Evolutionary conservation across 1,140 invertebrate genomes (phyloP), one percentile per base, ranked within the genome.

Genomic region (Mesaphorura yosii): DNA sequence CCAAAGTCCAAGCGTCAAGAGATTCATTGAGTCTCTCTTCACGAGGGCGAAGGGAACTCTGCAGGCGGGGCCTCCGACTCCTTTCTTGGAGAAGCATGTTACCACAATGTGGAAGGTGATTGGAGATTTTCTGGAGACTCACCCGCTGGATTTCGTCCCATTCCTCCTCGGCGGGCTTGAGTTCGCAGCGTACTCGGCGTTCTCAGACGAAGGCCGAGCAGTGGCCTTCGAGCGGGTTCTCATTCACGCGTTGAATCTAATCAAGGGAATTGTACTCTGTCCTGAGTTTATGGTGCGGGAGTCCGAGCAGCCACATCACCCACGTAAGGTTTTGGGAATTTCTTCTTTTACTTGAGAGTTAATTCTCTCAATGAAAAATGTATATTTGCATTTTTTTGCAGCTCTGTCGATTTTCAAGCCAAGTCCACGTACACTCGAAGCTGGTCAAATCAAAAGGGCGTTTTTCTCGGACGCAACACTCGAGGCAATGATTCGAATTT

Each of bases 201-300:
- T 96, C 67, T 88, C 86, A 20, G 77, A 83, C 52, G 74, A 76
- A 56, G 84, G 82, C 31, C 78, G 84, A 70, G 70, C 74, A 60
- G 75, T 82, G 27, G 68, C 83, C 23, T 92, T 88, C 72, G 86
- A 90, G 66, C 73, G 80, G 65, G 88, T 94, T 67, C 80, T 80
- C 37, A 88, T 95, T 57, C 85, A 90, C 55, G 87, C 84, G 62
- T 77, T 95, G 51, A 93, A 92, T 71, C 73, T 93, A 50, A 79
- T 93, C 26, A 93, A 90, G 69, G 77, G 75, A 1, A 84, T 93
- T 55, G 72, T 94, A 57, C 68, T 83, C 47, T 84, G 82, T 69
- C 71, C 76, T 7, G 79, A 83, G 65, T 90, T 84, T 66, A 83
- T 78, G 64, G 68, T 75, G 42, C 72, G 74, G 0, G 83, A 83